Conservation (phyloP, 1,140 invertebrate genomes). For the Ceratosolen fusciceps region DNA sequence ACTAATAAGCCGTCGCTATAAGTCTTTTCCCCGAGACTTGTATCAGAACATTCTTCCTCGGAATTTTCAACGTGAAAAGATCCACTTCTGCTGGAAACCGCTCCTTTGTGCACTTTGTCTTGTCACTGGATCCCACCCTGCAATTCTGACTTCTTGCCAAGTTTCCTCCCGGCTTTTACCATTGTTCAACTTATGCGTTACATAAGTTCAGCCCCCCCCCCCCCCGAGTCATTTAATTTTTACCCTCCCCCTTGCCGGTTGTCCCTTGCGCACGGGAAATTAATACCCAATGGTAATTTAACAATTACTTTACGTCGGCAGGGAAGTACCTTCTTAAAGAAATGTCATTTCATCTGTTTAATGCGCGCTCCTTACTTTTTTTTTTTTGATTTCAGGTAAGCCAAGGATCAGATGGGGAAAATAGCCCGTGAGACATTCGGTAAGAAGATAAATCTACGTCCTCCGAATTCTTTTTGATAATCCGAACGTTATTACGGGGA, state of each 20-base stretch:
- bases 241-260: too few species aligned
- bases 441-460: background rate
- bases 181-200: background rate
- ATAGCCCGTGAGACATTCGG: background rate
- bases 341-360: background rate
- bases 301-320: too few species aligned
- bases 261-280: too few species aligned
- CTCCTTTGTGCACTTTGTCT: background rate
- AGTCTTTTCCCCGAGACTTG: background rate
- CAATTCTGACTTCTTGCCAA: slow-evolving; percentile 32
- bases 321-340: too few species aligned
- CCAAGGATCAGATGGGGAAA: background rate
- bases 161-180: background rate
- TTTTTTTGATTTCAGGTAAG: slow-evolving; percentile 33
- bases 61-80: slow-evolving; percentile 8
- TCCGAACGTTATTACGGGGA: too few species aligned
- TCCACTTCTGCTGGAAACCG: background rate
- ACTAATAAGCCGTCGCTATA: slow-evolving; percentile 17
- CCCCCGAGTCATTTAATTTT: slow-evolving; percentile 29
- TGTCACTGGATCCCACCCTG: background rate
- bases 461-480: too few species aligned
- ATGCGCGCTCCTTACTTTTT: background rate
- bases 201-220: too few species aligned
- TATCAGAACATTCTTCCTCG: background rate
- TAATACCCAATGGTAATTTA: too few species aligned